phyloP scores from a whole-genome alignment of 2,888 invertebrate genomes.

The Drosophila nigricruria region DNA sequence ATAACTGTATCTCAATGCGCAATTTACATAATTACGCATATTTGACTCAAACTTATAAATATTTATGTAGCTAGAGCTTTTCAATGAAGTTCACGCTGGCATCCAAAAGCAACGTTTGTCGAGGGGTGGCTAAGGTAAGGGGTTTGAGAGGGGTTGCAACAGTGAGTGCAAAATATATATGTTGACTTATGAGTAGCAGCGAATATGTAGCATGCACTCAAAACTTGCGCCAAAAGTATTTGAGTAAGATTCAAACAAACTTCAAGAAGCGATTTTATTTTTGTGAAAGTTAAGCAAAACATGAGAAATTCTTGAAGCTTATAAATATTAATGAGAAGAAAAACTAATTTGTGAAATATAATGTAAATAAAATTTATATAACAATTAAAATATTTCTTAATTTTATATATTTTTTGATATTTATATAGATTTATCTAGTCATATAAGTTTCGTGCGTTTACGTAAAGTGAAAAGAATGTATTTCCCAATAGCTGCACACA shows the following conservation, averaged over 20 bases:
- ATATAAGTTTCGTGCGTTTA: neutral
- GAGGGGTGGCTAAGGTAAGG: neutral
- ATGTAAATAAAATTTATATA: no score
- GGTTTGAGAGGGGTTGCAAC: neutral
- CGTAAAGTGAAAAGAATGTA: neutral
- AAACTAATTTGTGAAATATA: no score
- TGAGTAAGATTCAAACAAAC: neutral
- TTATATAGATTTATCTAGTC: neutral
- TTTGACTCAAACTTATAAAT: constrained; percentile 72
- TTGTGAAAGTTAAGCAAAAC: neutral
- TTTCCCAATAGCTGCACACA: constrained; percentile 20
- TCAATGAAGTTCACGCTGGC: constrained; percentile 41
- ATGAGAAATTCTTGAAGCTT: neutral
- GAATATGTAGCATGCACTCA: neutral
- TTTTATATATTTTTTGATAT: no score
- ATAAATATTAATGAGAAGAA: neutral
- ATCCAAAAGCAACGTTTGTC: constrained; percentile 5
- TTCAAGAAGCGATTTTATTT: neutral
- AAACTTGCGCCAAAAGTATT: constrained; percentile 7
- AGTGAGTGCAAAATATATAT: constrained; percentile 7
- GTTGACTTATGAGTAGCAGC: neutral
- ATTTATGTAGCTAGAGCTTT: constrained; percentile 60
- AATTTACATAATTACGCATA: constrained; percentile 79
- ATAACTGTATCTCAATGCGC: constrained; percentile 62
- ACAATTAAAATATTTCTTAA: no score